These are phyloP conservation scores for Sipha maydis DNA, from an alignment of 2,888 invertebrate species.

Conservation along the genomic window DNA sequence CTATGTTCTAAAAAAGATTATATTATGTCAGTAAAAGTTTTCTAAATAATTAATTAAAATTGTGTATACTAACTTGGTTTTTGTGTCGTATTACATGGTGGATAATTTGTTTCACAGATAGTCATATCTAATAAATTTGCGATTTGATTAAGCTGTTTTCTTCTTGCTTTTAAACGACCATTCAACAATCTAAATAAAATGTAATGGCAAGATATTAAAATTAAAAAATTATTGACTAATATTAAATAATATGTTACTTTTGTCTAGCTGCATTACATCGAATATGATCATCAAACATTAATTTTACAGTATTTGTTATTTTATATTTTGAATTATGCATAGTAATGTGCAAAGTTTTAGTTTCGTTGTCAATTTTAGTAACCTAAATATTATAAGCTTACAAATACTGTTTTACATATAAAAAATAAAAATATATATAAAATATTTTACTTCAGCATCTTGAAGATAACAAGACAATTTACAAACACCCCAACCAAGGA, in stretches of 20 bases:
- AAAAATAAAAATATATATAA: background rate
- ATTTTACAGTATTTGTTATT: slow-evolving; percentile 76
- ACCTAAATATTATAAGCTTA: slow-evolving; percentile 69
- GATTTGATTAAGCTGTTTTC: slow-evolving; percentile 96
- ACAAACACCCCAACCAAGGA: slow-evolving; percentile 97
- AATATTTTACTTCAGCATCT: slow-evolving; percentile 82
- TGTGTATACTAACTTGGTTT: slow-evolving; percentile 44
- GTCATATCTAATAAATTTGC: slow-evolving; percentile 82
- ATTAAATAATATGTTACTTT: slow-evolving; percentile 71
- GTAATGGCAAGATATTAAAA: slow-evolving; percentile 28
- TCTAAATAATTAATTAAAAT: background rate
- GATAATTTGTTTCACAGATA: slow-evolving; percentile 53
- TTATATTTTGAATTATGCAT: slow-evolving; percentile 85
- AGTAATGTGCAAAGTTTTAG: slow-evolving; percentile 91
- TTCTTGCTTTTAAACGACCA: slow-evolving; percentile 92
- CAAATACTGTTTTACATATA: slow-evolving; percentile 1
- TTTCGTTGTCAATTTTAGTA: slow-evolving; percentile 95
- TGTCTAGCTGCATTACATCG: slow-evolving; percentile 99
- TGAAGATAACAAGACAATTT: slow-evolving; percentile 81
- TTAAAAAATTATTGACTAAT: background rate
- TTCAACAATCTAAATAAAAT: slow-evolving; percentile 69
- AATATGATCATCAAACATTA: slow-evolving; percentile 98
- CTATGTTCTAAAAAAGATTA: slow-evolving; percentile 38
- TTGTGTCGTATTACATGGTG: slow-evolving; percentile 35
- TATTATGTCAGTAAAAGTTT: background rate